Evolutionary conservation across 2,888 invertebrate genomes (phyloP), one percentile per base, ranked within the genome.

Genomic region (Acrobasis consociella): DNA sequence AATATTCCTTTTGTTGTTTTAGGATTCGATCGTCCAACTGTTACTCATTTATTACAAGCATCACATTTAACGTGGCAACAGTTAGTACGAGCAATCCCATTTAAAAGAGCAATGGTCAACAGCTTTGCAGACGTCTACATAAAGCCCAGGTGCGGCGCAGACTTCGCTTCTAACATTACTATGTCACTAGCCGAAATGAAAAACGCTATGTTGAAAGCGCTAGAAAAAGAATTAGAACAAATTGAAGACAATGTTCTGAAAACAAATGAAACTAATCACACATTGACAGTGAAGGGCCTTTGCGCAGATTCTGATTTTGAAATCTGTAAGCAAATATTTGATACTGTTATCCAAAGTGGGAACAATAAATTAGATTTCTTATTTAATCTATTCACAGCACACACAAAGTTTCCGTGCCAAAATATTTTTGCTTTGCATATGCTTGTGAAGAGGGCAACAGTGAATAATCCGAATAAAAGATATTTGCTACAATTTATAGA

Each of bases 101-200:
- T 89, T n/a, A 73, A 78, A 11, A 84, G 86, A n/a, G 94, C 96
- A 0, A 85, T 96, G 64, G 71, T 84, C 3, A 93, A 91, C 59
- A 93, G 94, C 64, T 94, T 94, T 69, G 82, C 93, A 0, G 95
- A 96, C 76, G 94, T 96, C 13, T 96, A 96, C 74, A 93, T 94
- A 5, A 94, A 94, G 71, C 89, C 94, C 0, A 86, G 93, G 71
- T 87, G 87, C 60, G 89, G 90, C 1, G 81, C 81, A 5, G 91
- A 93, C 63, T 86, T 89, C 3, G 75, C 82, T 5, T 74, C 83
- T 0, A 80, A 77, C 17, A 65, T 83, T 0, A 91, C 82, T 65
- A 82, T 87, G 51, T 88, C 94, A 10, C 75, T 94, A 5, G 87
- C 89, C 5, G 87, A 90, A 67, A 90, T 93, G 70, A 91, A 94